Evolutionary conservation across 2,888 invertebrate genomes (phyloP), one percentile per base, ranked within the genome.

Genomic region (Helobdella robusta): DNA sequence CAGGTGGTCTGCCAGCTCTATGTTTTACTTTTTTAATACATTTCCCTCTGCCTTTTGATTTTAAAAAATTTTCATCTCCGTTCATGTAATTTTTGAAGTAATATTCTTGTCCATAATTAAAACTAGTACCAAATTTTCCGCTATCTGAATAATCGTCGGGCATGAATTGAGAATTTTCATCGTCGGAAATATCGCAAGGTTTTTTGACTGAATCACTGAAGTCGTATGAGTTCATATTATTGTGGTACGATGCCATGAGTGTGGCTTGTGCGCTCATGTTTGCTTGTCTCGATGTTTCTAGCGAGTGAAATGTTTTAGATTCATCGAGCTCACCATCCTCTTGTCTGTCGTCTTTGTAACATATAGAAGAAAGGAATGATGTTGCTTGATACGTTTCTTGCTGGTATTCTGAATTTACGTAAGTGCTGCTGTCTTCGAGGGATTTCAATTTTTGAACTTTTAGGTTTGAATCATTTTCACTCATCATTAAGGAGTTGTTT

Each of bases 381-480:
- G 62, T 62, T 4, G 62, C 62, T 62, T 62, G 62, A 6, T 48
- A 46, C 2, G 62, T 62, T 50, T 62, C 62, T 30, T 62, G 62
- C 23, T 62, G 62, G 23, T 62, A 62, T 8, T 62, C 62, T 30
- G 46, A 40, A 18, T 62, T 56, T 11, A 30, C 32, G 32, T 25
- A 56, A 5, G 56, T 25, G 6, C 25, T 32, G 6, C 32, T 32
- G 56, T 56, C 56, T 28, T 30, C 28, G n/a, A 56, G 20, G n/a
- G n/a, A n/a, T 48, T 25, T 20, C 48, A 48, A 18, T 6, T 48
- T 20, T 32, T 56, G 56, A n/a, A 30, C 32, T n/a, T 25, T n/a
- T n/a, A 30, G 32, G 4, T 28, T n/a, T 6, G 28, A 28, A 6
- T 32, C 32, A 18, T 56, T 56, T 15, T 15, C 44, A 40, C 44